A percentile compares a stretch with the other conserved stretches of the same genome.
Evolutionary conservation across 2,113 vertebrate species (phyloP).

Genomic region (Brachionichthys hirsutus): DNA sequence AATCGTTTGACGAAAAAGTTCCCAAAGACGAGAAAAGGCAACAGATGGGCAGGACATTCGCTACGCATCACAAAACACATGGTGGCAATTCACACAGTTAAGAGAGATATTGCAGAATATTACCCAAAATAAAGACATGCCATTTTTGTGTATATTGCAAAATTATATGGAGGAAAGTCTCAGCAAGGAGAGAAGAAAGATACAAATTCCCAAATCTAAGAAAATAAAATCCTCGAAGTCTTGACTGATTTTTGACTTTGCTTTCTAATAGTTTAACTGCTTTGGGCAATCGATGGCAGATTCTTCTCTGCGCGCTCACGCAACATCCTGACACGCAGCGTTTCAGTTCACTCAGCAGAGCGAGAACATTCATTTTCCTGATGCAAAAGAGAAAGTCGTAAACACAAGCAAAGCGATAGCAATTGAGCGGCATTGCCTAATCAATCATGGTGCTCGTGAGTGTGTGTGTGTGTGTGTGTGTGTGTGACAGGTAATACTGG

Average conservation of each 20-base stretch:
- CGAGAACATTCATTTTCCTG: conserved; percentile 24
- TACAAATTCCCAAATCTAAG: too few relatives aligned
- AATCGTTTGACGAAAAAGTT: too few relatives aligned
- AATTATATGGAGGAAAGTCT: not conserved
- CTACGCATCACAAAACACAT: too few relatives aligned
- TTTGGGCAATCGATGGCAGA: not conserved
- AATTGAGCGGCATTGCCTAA: conserved; percentile 34
- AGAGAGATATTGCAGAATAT: too few relatives aligned
- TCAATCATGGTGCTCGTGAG: conserved; percentile 55
- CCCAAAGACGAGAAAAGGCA: too few relatives aligned
- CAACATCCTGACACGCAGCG: conserved; percentile 6
- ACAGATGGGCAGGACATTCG: too few relatives aligned
- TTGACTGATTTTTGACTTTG: not conserved
- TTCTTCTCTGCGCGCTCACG: not conserved
- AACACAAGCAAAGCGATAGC: conserved; percentile 43
- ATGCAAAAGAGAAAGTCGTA: conserved; percentile 56
- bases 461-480: not conserved
- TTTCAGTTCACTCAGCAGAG: conserved; percentile 53
- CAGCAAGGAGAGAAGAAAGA: not conserved
- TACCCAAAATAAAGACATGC: too few relatives aligned
- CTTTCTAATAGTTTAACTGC: not conserved
- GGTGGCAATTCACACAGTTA: too few relatives aligned
- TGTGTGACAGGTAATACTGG: conserved; percentile 31
- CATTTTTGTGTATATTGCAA: too few relatives aligned
- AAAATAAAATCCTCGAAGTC: too few relatives aligned